Conservation (phyloP, 2,888 invertebrate genomes). For the Nymphalis urticae region DNA sequence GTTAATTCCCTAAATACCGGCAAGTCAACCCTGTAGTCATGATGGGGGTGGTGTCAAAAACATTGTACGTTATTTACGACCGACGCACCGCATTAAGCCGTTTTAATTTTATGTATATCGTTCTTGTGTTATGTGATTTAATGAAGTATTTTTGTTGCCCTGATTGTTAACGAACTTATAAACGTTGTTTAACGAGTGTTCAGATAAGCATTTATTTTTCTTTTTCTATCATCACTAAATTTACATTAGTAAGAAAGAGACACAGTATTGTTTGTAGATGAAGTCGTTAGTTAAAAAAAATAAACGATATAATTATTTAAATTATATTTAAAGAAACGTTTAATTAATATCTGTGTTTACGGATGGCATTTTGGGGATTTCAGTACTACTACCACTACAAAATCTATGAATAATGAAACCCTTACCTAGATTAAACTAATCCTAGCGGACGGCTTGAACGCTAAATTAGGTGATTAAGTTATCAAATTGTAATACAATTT, state of each 20-base stretch:
- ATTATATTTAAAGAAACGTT: not conserved
- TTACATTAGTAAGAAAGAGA: no score
- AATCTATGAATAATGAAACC: conserved; percentile 34
- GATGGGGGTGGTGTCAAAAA: conserved; percentile 31
- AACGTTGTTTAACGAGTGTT: no score
- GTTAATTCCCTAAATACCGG: conserved; percentile 24
- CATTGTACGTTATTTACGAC: conserved; percentile 27
- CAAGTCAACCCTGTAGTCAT: conserved; percentile 15
- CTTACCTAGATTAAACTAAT: conserved; percentile 28
- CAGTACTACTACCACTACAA: not conserved
- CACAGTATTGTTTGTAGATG: no score
- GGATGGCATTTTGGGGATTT: not conserved
- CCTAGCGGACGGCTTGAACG: conserved; percentile 20
- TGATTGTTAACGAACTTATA: not conserved
- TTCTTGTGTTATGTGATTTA: conserved; percentile 8
- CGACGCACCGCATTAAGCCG: conserved; percentile 9
- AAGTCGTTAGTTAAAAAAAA: no score
- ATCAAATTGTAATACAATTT: conserved; percentile 19
- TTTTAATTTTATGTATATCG: conserved; percentile 12
- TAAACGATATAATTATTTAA: no score
- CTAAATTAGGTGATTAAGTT: conserved; percentile 34
- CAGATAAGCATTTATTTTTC: no score
- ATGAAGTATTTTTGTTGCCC: not conserved
- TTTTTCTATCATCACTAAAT: no score
- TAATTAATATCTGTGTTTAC: not conserved